These are phyloP conservation scores for Aldabrachelys gigantea DNA, from an alignment of 2,113 vertebrate species.

Conservation along the genomic window DNA sequence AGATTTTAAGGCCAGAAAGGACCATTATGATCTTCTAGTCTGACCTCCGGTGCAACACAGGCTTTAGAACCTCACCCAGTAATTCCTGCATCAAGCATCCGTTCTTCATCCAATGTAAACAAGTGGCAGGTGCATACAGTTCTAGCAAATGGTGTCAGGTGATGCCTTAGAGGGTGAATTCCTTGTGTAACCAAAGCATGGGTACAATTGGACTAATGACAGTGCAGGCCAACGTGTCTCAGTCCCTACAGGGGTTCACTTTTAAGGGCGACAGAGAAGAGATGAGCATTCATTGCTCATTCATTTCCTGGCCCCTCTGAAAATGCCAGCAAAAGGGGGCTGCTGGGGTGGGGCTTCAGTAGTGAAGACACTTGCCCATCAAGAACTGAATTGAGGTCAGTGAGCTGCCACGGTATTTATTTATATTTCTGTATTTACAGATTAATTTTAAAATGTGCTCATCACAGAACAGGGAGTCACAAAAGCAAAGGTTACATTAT, in stretches of 20 bases:
- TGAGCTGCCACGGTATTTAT: not conserved
- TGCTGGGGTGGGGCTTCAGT: not conserved
- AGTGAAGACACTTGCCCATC: not conserved
- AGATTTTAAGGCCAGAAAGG: not conserved
- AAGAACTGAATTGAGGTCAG: not conserved
- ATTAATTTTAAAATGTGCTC: not conserved
- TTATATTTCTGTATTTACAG: not conserved
- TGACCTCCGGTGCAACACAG: not conserved
- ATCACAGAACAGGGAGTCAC: not conserved
- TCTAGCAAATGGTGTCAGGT: not conserved
- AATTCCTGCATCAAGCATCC: not conserved
- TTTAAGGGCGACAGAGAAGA: not conserved
- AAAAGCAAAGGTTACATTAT: not conserved
- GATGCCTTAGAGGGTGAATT: not conserved
- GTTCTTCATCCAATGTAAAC: not conserved
- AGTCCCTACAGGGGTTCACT: not conserved
- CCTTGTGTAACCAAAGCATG: not conserved
- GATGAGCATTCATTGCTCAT: not conserved
- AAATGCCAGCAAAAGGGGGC: not conserved
- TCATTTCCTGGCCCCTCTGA: not conserved
- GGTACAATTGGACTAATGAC: not conserved
- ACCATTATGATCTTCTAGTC: not conserved
- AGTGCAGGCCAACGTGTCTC: not conserved
- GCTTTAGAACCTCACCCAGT: not conserved
- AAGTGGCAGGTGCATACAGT: not conserved